Evolutionary conservation across 2,113 vertebrate genomes (phyloP).

Genomic region (Sigmodon hispidus): DNA sequence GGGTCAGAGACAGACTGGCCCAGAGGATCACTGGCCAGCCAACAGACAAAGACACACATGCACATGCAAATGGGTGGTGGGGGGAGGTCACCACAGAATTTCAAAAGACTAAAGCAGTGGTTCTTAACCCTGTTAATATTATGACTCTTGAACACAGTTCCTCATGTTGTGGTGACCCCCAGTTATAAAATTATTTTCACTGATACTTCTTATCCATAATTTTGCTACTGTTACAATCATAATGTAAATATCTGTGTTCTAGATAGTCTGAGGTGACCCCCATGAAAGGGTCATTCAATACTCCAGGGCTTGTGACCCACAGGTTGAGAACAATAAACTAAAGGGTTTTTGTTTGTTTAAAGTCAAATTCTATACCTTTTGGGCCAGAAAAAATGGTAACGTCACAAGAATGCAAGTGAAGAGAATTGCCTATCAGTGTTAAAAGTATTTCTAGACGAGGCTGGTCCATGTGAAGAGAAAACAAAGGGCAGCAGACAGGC

Average conservation of each 20-base stretch:
- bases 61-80: not conserved
- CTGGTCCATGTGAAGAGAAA: not conserved
- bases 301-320: too few relatives aligned
- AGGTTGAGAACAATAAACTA: too few relatives aligned
- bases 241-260: too few relatives aligned
- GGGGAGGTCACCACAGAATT: not conserved
- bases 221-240: too few relatives aligned
- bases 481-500: not conserved
- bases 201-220: too few relatives aligned
- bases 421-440: not conserved
- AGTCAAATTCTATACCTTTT: not conserved
- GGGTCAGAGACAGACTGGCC: not conserved
- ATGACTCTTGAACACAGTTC: too few relatives aligned
- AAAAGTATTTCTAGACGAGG: not conserved
- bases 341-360: too few relatives aligned
- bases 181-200: too few relatives aligned
- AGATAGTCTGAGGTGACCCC: too few relatives aligned
- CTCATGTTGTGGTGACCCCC: too few relatives aligned
- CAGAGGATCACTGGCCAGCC: not conserved
- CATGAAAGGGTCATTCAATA: too few relatives aligned
- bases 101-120: not conserved
- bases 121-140: too few relatives aligned
- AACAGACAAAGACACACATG: not conserved
- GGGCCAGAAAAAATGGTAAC: not conserved
- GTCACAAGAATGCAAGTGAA: not conserved